These are phyloP conservation scores for Epistrophella euchroma DNA, from an alignment of 2,888 invertebrate species.

Conservation along the genomic window DNA sequence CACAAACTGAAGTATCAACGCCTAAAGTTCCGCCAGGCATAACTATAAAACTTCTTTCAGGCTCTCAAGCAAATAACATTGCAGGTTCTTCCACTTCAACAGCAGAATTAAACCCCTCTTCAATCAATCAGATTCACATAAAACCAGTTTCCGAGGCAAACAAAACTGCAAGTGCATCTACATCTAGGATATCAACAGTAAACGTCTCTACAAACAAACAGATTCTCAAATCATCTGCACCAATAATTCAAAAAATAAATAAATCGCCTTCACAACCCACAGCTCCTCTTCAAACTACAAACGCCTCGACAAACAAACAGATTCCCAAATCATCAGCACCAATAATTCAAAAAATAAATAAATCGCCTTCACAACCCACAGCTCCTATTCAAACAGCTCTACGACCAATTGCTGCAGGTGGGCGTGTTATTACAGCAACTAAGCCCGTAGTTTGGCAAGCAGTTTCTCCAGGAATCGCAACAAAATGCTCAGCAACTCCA, in stretches of 20 bases:
- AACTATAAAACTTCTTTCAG: conserved; percentile 45
- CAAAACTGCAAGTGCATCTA: background rate
- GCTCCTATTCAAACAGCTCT: background rate
- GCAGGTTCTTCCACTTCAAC: background rate
- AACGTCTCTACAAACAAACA: background rate
- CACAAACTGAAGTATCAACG: background rate
- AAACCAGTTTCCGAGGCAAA: background rate
- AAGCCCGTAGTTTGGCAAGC: conserved; percentile 34
- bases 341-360: background rate
- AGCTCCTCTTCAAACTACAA: background rate
- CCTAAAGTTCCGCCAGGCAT: conserved; percentile 52
- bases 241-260: background rate
- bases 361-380: too few relatives aligned
- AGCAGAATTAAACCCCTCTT: background rate
- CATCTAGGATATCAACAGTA: too few relatives aligned
- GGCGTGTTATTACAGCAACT: background rate
- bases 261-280: too few relatives aligned
- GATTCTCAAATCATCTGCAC: background rate
- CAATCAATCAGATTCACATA: background rate
- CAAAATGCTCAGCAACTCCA: background rate
- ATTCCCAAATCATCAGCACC: background rate
- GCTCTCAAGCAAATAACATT: background rate
- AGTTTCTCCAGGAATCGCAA: background rate
- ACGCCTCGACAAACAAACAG: background rate
- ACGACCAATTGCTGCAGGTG: background rate